Evolutionary conservation across 2,797 vertebrate species (phyloP).

Genomic region (Macropus fuliginosus): DNA sequence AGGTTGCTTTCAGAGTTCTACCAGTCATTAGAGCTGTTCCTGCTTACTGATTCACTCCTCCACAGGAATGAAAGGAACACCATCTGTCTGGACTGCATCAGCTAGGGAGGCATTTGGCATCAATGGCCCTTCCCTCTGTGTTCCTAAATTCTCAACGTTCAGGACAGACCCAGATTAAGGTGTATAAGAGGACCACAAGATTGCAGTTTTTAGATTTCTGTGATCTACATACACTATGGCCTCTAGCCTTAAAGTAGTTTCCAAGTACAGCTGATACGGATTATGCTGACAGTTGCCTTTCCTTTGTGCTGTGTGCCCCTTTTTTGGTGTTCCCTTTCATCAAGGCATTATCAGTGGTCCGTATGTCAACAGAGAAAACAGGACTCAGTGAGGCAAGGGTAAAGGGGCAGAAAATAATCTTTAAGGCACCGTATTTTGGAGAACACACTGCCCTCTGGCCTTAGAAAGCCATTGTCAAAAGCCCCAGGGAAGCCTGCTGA

Average conservation of each 20-base stretch:
- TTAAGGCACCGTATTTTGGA: not conserved
- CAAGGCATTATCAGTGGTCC: not conserved
- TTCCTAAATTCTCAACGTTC: not conserved
- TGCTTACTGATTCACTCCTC: not conserved
- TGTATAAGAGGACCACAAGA: not conserved
- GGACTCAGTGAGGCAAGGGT: not conserved
- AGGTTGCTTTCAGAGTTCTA: not conserved
- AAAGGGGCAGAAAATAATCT: not conserved
- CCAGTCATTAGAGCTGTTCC: not conserved
- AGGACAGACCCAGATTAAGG: not conserved
- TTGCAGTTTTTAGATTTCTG: not conserved
- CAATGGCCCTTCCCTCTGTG: not conserved
- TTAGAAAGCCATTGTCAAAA: not conserved
- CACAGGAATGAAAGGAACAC: not conserved
- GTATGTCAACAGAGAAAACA: not conserved
- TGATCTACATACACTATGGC: not conserved
- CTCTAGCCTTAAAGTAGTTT: not conserved
- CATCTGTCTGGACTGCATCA: not conserved
- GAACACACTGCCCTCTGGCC: not conserved
- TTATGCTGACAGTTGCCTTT: not conserved
- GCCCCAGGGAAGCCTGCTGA: not conserved
- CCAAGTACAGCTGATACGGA: not conserved
- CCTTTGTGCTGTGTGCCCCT: accelerated
- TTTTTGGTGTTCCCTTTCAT: not conserved
- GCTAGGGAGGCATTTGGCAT: not conserved